Percentiles rank a stretch among this genome's conserved stretches.
These are phyloP conservation scores for Axea sp. DNA, from an alignment of 2,888 invertebrate genomes.

Conservation along the genomic window DNA sequence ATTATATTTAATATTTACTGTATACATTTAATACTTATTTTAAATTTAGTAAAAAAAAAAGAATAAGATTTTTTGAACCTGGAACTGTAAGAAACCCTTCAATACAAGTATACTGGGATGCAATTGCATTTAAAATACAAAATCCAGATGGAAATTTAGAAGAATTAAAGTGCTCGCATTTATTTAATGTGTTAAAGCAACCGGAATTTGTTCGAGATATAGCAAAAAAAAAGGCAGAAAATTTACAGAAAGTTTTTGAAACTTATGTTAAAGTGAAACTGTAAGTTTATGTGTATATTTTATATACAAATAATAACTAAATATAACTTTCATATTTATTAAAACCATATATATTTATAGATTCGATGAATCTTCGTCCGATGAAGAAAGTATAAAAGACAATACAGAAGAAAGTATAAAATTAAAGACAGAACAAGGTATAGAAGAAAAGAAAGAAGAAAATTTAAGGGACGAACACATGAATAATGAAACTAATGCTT, in stretches of 20 bases:
- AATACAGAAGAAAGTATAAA: no score
- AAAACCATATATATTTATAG: no score
- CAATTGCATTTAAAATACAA: slow-evolving; percentile 21
- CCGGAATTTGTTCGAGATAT: slow-evolving; percentile 13
- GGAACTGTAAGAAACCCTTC: slow-evolving; percentile 26
- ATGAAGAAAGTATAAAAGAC: no score
- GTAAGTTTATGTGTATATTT: neutral
- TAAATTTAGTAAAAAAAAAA: slow-evolving; percentile 1
- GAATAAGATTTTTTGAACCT: slow-evolving; percentile 7
- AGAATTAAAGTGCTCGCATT: slow-evolving; percentile 2
- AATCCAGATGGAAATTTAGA: neutral
- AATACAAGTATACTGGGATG: slow-evolving; percentile 17
- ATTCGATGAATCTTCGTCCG: no score
- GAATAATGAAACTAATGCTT: neutral
- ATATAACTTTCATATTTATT: no score
- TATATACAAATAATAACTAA: no score
- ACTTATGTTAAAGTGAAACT: neutral
- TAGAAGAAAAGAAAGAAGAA: neutral
- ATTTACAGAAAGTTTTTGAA: slow-evolving; percentile 6
- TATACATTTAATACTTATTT: no score
- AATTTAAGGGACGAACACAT: no score
- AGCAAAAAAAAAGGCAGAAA: neutral
- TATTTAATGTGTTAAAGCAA: slow-evolving; percentile 13
- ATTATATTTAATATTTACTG: neutral
- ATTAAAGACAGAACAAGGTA: no score